phyloP scores from a whole-genome alignment of 2,888 invertebrate genomes.

The Agriopis marginaria region DNA sequence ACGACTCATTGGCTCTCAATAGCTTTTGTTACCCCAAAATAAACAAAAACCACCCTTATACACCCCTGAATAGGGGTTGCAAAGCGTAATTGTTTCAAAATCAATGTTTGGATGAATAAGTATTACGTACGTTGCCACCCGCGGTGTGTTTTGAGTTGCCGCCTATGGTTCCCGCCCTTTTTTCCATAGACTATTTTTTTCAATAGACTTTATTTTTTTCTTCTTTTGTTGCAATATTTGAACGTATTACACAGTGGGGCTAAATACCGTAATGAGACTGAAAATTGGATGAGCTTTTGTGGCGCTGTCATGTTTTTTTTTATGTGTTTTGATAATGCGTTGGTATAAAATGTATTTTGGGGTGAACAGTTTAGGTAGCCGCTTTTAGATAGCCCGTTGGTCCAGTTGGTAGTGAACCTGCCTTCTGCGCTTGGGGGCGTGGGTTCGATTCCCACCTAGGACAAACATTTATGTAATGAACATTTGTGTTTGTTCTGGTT shows the following conservation, averaged over 20 bases:
- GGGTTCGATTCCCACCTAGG: too few species aligned
- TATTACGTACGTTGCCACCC: slow-evolving; percentile 54
- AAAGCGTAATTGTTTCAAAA: slow-evolving; percentile 43
- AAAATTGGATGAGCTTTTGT: slow-evolving; percentile 59
- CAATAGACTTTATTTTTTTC: slow-evolving; percentile 14
- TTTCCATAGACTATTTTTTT: slow-evolving; percentile 19
- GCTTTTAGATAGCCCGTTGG: too few species aligned
- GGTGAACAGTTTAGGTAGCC: neutral
- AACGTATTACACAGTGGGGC: slow-evolving; percentile 51
- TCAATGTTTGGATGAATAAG: slow-evolving; percentile 37
- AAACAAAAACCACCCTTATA: slow-evolving; percentile 23
- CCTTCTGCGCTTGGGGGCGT: too few species aligned
- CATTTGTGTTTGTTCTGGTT: too few species aligned
- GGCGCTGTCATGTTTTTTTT: slow-evolving; percentile 29
- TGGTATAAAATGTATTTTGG: slow-evolving; percentile 1
- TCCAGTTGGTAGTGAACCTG: too few species aligned
- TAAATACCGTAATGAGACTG: slow-evolving; percentile 66
- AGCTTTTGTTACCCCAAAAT: slow-evolving; percentile 32
- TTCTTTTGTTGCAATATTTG: slow-evolving; percentile 53
- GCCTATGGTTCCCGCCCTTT: slow-evolving; percentile 36
- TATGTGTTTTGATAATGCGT: slow-evolving; percentile 23
- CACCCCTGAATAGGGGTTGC: slow-evolving; percentile 13
- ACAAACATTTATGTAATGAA: too few species aligned
- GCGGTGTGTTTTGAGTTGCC: slow-evolving; percentile 61
- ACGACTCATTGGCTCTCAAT: slow-evolving; percentile 41